Conservation (phyloP, 2,888 invertebrate genomes). For the Lithophane socia region DNA sequence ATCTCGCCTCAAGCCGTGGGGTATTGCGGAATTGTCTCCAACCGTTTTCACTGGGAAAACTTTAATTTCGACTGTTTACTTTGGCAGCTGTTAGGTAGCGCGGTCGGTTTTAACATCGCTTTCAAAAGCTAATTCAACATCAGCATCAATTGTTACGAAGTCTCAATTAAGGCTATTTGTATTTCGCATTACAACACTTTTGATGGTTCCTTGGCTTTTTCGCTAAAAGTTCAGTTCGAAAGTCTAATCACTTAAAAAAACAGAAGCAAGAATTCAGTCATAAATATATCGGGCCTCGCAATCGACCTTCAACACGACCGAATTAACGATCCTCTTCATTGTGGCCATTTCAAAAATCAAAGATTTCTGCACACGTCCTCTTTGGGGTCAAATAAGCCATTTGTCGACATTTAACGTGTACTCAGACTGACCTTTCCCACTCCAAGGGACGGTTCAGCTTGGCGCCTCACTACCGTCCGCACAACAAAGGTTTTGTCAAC, state of each 20-base stretch:
- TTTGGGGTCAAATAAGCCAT: slow-evolving; percentile 66
- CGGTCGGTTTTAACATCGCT: slow-evolving; percentile 62
- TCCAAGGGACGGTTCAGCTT: slow-evolving; percentile 51
- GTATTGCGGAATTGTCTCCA: slow-evolving; percentile 69
- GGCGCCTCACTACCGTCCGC: slow-evolving; percentile 36
- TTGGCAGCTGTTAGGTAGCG: slow-evolving; percentile 66
- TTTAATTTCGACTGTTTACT: slow-evolving; percentile 75
- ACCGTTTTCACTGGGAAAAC: slow-evolving; percentile 67
- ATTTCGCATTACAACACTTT: slow-evolving; percentile 61
- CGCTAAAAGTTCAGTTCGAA: slow-evolving; percentile 16
- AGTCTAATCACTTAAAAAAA: slow-evolving; percentile 35
- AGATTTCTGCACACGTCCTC: slow-evolving; percentile 49
- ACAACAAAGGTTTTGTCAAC: slow-evolving; percentile 54
- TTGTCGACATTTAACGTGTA: slow-evolving; percentile 64
- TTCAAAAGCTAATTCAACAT: slow-evolving; percentile 69
- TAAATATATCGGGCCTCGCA: slow-evolving; percentile 25
- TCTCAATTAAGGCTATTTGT: slow-evolving; percentile 74
- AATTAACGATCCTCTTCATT: slow-evolving; percentile 44
- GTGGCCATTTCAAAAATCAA: slow-evolving; percentile 38
- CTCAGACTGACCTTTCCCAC: slow-evolving; percentile 64
- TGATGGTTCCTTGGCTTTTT: slow-evolving; percentile 49
- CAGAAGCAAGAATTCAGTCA: slow-evolving; percentile 11
- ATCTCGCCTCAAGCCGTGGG: slow-evolving; percentile 64
- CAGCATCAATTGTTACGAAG: slow-evolving; percentile 67
- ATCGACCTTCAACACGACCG: slow-evolving; percentile 42